Base-by-base conservation (phyloP, 2,797 vertebrate species). In the Cyclura pinguis region DNA sequence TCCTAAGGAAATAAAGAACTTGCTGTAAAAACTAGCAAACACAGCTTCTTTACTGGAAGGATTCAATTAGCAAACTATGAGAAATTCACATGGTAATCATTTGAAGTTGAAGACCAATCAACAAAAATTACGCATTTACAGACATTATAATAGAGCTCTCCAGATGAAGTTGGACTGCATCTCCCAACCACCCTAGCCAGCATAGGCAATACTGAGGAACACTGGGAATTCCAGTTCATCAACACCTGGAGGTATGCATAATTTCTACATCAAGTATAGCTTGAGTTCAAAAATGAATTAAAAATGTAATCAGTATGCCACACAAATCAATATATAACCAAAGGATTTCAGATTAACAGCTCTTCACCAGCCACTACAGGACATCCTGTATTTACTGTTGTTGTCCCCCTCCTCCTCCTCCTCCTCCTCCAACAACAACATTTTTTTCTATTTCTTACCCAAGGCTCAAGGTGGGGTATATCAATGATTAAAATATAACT, bases 1-100 rank as follows among this genome's bases (percentile, higher is more conserved):
- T 98, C 98, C 99, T 99, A 77, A 3, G 1, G 90, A 52, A 88
- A 92, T 12, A 93, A 93, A 93, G 88, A 81, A 38, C 0, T n/a
- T 0, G 22, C 8, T 77, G 42, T 96, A 55, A 96, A 18, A 47
- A 64, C 84, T 4, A 74, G 6, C 0, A 59, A 6, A 52, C 20
- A 1, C 1, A 57, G 72, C 24, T 0, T 0, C 0, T 59, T n/a
- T 20, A 7, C 2, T 0, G 77, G 3, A n/a, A 87, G 42, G 9
- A 42, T 9, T 12, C 38, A 22, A 52, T 29, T 29, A 55, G 27
- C 14, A 77, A 57, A 77, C 18, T 62, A 10, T 29, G 67, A 20
- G n/a, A 38, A 38, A 76, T 64, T 27, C 6, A 57, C 22, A 55
- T 29, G 14, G 74, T 22, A 55, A 83, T 47, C 67, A 38, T 14